Evolutionary conservation across 1,140 invertebrate species (phyloP), one percentile per base, ranked within the genome.

Genomic region (Limonius californicus): DNA sequence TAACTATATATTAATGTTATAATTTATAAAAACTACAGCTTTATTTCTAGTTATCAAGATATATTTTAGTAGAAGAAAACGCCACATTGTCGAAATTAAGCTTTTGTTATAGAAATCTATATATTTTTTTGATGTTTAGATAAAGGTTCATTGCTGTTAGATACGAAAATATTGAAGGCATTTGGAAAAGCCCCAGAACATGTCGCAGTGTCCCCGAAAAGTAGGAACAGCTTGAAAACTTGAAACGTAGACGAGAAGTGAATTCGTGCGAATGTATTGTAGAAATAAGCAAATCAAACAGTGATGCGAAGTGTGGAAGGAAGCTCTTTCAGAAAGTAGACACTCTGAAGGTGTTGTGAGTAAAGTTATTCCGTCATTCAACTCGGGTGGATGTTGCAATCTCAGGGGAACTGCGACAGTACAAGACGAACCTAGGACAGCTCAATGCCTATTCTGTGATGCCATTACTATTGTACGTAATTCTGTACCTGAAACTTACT

Each of bases 341-440:
- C 50, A 55, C 59, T 55, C 61, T 61, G 64, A 56, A 64, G 67
- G 64, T 66, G 62, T 68, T 66, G 67, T 57, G 61, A 63, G 61
- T 61, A 61, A 68, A 68, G 66, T 66, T 63, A 66, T 64, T 66
- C 68, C 59, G 66, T 69, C 65, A 69, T 67, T 67, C 60, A 56
- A 67, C 65, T 54, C 68, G 66, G 60, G 66, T 57, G 66, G 64
- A 70, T 68, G 68, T 64, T 62, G 62, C 62, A 54, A 39, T 53
- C 68, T 47, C 66, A 16, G 1, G 68, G 64, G 68, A 21, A n/a
- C 30, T 59, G 58, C 65, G 68, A 70, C 66, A 62, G 53, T 58
- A 54, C 61, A 63, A 65, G 68, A 67, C 66, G 66, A 65, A 68
- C 62, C 50, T 56, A 56, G 68, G 68, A 70, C 68, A 70, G 66